Percentiles rank a stretch among this genome's conserved stretches.
Evolutionary conservation across 1,140 invertebrate species (phyloP).

Genomic region (Ceratina japonica): DNA sequence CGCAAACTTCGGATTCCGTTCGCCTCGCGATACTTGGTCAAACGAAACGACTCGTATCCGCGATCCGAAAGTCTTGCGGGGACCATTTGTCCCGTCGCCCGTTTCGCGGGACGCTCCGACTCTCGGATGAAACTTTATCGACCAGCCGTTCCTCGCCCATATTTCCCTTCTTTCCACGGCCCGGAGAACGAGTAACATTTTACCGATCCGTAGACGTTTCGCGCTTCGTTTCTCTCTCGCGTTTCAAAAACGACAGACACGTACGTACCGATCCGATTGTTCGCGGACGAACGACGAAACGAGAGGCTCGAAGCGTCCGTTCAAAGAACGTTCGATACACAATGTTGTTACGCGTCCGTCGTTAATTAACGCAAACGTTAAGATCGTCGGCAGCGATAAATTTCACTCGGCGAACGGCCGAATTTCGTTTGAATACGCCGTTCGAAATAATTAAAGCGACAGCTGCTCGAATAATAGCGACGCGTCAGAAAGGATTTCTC

Average conservation of each 20-base stretch:
- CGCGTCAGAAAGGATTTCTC: background rate
- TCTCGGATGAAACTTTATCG: slow-evolving; percentile 4
- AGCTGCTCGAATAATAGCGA: background rate
- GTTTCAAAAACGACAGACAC: no score
- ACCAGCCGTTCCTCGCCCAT: background rate
- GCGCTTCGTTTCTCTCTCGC: background rate
- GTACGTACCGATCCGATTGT: background rate
- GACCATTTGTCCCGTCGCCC: slow-evolving; percentile 4
- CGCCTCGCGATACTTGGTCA: slow-evolving; percentile 16
- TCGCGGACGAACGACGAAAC: no score
- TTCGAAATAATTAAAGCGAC: background rate
- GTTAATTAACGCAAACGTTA: background rate
- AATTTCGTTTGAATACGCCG: background rate
- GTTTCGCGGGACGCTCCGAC: background rate
- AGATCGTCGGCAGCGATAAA: background rate
- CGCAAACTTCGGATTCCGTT: slow-evolving; percentile 12
- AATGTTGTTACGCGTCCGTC: no score
- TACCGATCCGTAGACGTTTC: no score
- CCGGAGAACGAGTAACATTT: background rate
- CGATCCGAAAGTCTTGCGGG: background rate
- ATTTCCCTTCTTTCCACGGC: background rate
- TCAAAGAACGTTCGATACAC: background rate
- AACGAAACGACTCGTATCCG: slow-evolving; percentile 10
- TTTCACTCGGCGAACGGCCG: no score
- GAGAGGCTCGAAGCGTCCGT: no score